Conservation (phyloP, 2,888 invertebrate species). For the Xestia rhomboidea region DNA sequence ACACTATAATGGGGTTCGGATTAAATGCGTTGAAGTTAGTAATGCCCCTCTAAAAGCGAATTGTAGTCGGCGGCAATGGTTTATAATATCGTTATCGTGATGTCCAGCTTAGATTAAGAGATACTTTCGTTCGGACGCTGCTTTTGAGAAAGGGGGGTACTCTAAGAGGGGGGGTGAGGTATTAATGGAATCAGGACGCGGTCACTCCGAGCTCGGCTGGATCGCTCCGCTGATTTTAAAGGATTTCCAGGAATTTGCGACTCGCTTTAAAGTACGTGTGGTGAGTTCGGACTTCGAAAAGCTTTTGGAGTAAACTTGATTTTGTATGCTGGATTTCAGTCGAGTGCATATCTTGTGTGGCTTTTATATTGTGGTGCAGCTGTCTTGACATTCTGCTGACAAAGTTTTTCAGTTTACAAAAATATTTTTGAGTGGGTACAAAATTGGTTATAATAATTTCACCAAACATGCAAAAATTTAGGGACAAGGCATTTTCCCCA, state of each 20-base stretch:
- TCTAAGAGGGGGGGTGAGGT: constrained; percentile 64
- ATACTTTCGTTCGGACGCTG: constrained; percentile 78
- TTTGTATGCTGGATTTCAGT: constrained; percentile 63
- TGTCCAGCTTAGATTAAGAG: constrained; percentile 86
- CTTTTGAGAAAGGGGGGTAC: constrained; percentile 70
- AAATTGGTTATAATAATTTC: neutral
- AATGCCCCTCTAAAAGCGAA: constrained; percentile 88
- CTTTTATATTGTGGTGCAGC: constrained; percentile 29
- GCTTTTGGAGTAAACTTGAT: constrained; percentile 75
- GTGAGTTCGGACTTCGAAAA: constrained; percentile 75
- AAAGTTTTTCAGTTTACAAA: neutral
- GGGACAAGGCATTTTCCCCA: neutral
- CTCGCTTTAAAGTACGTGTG: constrained; percentile 77
- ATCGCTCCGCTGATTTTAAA: constrained; percentile 82
- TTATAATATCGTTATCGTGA: constrained; percentile 86
- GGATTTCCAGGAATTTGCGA: constrained; percentile 81
- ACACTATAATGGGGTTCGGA: constrained; percentile 82
- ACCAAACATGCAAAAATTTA: neutral
- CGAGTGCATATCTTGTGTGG: constrained; percentile 46
- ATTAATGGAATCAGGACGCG: constrained; percentile 84
- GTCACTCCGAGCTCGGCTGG: constrained; percentile 76
- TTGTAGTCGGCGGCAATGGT: constrained; percentile 85
- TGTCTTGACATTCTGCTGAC: neutral
- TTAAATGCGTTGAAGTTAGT: constrained; percentile 85
- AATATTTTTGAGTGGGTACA: neutral